Evolutionary conservation across 1,140 invertebrate genomes (phyloP).

Genomic region (Physella acuta): DNA sequence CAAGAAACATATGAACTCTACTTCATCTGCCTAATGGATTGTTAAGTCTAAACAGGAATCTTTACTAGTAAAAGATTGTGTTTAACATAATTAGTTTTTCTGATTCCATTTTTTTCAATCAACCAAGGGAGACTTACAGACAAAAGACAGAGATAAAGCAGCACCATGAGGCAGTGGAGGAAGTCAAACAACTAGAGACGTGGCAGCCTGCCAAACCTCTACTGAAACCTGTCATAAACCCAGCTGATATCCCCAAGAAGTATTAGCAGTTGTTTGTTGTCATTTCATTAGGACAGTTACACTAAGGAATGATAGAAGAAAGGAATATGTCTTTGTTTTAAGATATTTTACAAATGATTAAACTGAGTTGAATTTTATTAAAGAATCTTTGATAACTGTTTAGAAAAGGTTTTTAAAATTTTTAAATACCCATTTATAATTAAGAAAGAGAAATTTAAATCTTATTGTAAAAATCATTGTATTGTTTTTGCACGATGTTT

Average conservation of each 20-base stretch:
- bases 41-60: background rate
- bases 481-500: too few relatives aligned
- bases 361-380: too few relatives aligned
- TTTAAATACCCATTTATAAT: too few relatives aligned
- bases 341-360: too few relatives aligned
- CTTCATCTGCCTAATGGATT: background rate
- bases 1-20: background rate
- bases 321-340: too few relatives aligned
- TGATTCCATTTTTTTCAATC: background rate
- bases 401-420: too few relatives aligned
- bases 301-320: too few relatives aligned
- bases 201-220: constrained; percentile 39
- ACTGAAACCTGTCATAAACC: constrained; percentile 21
- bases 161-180: constrained; percentile 30
- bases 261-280: background rate
- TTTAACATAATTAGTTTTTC: background rate
- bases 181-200: constrained; percentile 29
- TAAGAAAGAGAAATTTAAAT: too few relatives aligned
- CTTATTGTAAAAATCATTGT: too few relatives aligned
- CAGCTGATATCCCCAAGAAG: background rate
- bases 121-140: constrained; percentile 27
- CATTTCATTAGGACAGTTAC: too few relatives aligned
- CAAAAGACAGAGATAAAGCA: constrained; percentile 26
- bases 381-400: too few relatives aligned
- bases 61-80: background rate